phyloP scores from a whole-genome alignment of 1,140 invertebrate species.

The Zaprionus tsacasi region DNA sequence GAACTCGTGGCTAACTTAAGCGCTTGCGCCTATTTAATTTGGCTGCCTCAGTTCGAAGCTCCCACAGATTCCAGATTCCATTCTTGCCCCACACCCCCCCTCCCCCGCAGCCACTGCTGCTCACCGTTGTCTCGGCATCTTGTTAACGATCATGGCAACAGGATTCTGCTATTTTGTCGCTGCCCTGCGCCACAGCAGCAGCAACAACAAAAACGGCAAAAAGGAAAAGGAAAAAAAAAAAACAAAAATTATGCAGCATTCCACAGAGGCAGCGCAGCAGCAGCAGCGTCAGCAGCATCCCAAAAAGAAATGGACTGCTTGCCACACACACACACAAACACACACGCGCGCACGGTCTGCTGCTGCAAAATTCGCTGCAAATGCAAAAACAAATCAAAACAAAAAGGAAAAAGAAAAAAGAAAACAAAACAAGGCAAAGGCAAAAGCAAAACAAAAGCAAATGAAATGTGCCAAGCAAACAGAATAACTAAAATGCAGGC shows the following conservation, averaged over 20 bases:
- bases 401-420: slow-evolving; percentile 17
- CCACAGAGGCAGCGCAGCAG: slow-evolving; percentile 51
- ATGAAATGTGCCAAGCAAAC: slow-evolving; percentile 65
- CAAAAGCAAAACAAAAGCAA: slow-evolving; percentile 18
- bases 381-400: slow-evolving; percentile 51
- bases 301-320: slow-evolving; percentile 73
- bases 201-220: slow-evolving; percentile 26
- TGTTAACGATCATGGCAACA: slow-evolving; percentile 82
- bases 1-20: slow-evolving; percentile 76
- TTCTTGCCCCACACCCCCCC: slow-evolving; percentile 11
- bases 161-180: slow-evolving; percentile 82
- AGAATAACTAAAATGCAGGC: slow-evolving; percentile 73
- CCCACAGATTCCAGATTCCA: slow-evolving; percentile 75
- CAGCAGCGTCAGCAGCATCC: slow-evolving; percentile 61
- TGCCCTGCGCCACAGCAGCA: slow-evolving; percentile 56
- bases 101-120: not conserved
- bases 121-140: slow-evolving; percentile 73
- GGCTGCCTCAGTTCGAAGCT: slow-evolving; percentile 72
- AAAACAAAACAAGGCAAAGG: slow-evolving; percentile 19
- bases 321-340: slow-evolving; percentile 52
- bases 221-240: slow-evolving; percentile 6
- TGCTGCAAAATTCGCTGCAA: slow-evolving; percentile 58
- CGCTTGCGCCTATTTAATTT: slow-evolving; percentile 80
- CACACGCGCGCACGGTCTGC: slow-evolving; percentile 34
- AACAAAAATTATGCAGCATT: slow-evolving; percentile 71